Evolutionary conservation across 2,888 invertebrate genomes (phyloP), one percentile per base, ranked within the genome.

Genomic region (Drosophila ezoana): DNA sequence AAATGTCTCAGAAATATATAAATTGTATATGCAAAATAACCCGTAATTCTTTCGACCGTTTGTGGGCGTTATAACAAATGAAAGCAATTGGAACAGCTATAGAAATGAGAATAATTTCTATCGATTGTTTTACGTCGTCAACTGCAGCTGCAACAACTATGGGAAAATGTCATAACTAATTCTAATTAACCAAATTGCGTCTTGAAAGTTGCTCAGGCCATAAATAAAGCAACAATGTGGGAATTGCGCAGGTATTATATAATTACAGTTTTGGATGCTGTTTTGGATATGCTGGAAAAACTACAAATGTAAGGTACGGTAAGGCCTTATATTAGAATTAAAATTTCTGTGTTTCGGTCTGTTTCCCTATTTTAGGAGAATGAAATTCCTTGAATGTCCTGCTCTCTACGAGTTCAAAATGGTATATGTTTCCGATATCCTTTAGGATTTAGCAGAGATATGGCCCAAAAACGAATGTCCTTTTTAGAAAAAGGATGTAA

Each of bases 1-100:
- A 88, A 90, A 88, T 87, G 89, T 89, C 84, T 84, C 89, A 87
- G 86, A 84, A 81, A 83, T 75, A 74, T 60, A 81, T 80, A 76
- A 76, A 86, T 49, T 76, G 79, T 81, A 85, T 87, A 82, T 88
- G 87, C 81, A 72, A 86, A 85, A 66, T 48, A 79, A 65, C 45
- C 65, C 57, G 52, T 40, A 54, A 51, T 37, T 69, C 45, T 37
- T 23, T 57, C 40, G 9, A 53, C 32, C 23, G 33, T 13, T 14
- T 62, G 81, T 83, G 83, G 89, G 87, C 72, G 87, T 43, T 11
- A 4, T 37, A 20, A 32, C 43, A 23, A 58, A 72, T 8, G 66
- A 77, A 77, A 74, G 62, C 79, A 20, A 37, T 54, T 5, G 14
- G 35, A 44, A 14, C 45, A n/a, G 41, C n/a, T 35, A 13, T 48